Conservation (phyloP, 2,113 vertebrate species). For the Aptenodytes forsteri region DNA sequence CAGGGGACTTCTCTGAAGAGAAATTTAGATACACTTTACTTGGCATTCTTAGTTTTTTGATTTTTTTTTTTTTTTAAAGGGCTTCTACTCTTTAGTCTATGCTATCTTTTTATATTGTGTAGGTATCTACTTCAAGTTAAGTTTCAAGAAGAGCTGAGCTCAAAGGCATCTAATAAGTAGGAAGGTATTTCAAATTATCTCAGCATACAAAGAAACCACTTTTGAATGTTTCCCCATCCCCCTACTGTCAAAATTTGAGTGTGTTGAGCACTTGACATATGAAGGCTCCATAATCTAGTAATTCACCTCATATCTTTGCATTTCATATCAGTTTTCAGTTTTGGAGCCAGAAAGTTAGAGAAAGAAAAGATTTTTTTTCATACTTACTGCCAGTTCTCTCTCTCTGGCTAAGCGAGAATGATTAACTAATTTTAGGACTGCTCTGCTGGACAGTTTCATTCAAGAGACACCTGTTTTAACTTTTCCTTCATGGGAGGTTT, state of each 20-base stretch:
- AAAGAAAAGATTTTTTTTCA: neutral
- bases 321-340: neutral
- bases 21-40: neutral
- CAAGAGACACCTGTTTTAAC: neutral
- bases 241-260: neutral
- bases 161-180: neutral
- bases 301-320: neutral
- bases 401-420: neutral
- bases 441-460: neutral
- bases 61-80: neutral
- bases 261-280: neutral
- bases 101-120: neutral
- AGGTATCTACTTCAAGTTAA: neutral
- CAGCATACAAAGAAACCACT: rapidly evolving
- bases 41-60: neutral
- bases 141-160: neutral
- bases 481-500: neutral
- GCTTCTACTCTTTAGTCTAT: neutral
- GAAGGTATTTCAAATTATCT: neutral
- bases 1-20: neutral
- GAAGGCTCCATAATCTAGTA: neutral
- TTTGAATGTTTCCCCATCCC: neutral
- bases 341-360: neutral
- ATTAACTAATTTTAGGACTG: neutral
- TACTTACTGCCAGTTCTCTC: neutral